Evolutionary conservation across 1,140 invertebrate species (phyloP).

Genomic region (Orchesella cincta): DNA sequence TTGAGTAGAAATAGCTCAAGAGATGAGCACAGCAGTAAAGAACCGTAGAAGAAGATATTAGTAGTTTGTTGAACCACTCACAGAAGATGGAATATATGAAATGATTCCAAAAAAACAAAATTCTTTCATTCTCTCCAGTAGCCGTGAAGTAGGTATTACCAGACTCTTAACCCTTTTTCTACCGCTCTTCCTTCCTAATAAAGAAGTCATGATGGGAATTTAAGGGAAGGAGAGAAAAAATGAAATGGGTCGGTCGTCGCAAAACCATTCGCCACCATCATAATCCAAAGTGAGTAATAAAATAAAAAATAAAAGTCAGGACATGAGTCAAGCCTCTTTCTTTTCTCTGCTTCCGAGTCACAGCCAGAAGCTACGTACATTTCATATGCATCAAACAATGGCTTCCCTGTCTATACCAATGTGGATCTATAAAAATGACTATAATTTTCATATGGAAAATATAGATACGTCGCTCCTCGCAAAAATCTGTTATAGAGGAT

Average conservation of each 20-base stretch:
- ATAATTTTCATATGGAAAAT: conserved; percentile 4
- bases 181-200: background rate
- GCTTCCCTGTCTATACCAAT: background rate
- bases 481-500: background rate
- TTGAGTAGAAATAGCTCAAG: no score
- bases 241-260: conserved; percentile 16
- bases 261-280: conserved; percentile 17
- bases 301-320: conserved; percentile 21
- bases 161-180: background rate
- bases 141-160: background rate
- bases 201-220: conserved; percentile 16
- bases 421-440: conserved; percentile 11
- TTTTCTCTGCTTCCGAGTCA: background rate
- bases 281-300: conserved; percentile 21
- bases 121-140: background rate
- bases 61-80: no score
- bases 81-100: no score
- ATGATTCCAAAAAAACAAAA: background rate
- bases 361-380: background rate
- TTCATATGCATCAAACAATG: background rate
- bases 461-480: no score
- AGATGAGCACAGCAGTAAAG: no score
- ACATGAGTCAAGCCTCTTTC: conserved; percentile 17
- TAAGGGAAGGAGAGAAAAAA: background rate
- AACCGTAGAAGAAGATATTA: no score